Evolutionary conservation across 2,797 vertebrate species (phyloP).

Genomic region (Myioborus melanocephalus): DNA sequence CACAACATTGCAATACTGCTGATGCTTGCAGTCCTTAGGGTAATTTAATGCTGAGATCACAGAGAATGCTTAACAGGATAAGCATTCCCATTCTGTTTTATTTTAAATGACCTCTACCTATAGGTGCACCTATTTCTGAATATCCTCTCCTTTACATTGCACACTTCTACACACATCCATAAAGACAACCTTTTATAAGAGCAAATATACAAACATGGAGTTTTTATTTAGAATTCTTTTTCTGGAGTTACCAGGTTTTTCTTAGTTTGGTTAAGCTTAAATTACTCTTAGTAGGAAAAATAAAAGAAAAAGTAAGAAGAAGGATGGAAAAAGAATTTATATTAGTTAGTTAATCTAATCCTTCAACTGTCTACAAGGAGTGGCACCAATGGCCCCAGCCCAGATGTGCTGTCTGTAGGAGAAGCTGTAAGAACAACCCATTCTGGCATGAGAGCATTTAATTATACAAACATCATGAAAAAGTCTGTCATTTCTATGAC

Average conservation of each 20-base stretch:
- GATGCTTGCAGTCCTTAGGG: conserved; percentile 4
- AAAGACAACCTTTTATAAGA: neutral
- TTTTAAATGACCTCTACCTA: neutral
- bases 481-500: neutral
- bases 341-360: neutral
- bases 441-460: neutral
- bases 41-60: conserved; percentile 36
- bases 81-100: neutral
- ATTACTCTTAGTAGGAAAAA: neutral
- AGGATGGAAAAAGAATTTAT: neutral
- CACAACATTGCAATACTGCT: neutral
- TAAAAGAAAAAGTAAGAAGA: rapidly evolving
- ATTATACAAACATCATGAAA: neutral
- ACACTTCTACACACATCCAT: neutral
- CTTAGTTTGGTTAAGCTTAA: neutral
- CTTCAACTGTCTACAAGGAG: neutral
- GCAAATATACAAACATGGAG: neutral
- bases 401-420: neutral
- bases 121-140: neutral
- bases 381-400: neutral
- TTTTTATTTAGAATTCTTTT: neutral
- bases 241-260: neutral
- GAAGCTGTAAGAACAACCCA: neutral
- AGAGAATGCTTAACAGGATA: conserved; percentile 11
- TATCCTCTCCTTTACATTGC: neutral